These are phyloP conservation scores for Amaurobius ferox DNA, from an alignment of 2,888 invertebrate species.

Conservation along the genomic window DNA sequence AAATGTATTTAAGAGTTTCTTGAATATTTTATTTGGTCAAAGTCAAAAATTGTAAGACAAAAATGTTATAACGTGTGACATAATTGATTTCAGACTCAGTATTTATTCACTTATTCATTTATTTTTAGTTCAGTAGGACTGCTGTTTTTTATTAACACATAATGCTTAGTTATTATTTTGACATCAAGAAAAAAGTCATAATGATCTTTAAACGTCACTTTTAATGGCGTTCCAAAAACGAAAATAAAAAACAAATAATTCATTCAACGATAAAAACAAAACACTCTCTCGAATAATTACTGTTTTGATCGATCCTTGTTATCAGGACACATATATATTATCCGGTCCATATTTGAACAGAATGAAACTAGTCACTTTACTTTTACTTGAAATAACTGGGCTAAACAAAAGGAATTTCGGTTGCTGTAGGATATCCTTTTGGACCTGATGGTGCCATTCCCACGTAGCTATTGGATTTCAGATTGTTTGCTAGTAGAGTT, in stretches of 20 bases:
- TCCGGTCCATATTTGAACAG: too few relatives aligned
- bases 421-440: not conserved
- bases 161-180: conserved; percentile 50
- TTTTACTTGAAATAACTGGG: conserved; percentile 57
- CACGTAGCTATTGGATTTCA: not conserved
- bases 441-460: not conserved
- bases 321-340: too few relatives aligned
- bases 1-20: too few relatives aligned
- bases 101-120: too few relatives aligned
- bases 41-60: too few relatives aligned
- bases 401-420: conserved; percentile 20
- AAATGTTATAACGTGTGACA: too few relatives aligned
- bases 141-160: too few relatives aligned
- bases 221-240: conserved; percentile 35
- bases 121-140: too few relatives aligned
- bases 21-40: too few relatives aligned
- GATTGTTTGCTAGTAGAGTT: not conserved
- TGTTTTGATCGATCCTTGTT: conserved; percentile 62
- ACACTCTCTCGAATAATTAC: conserved; percentile 53
- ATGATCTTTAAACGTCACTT: conserved; percentile 22
- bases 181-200: conserved; percentile 30
- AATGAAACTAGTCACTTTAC: conserved; percentile 55
- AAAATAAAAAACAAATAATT: not conserved
- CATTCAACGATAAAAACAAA: conserved; percentile 28
- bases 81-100: too few relatives aligned